Evolutionary conservation across 2,113 vertebrate species (phyloP).

Genomic region (Corythoichthys intestinalis): DNA sequence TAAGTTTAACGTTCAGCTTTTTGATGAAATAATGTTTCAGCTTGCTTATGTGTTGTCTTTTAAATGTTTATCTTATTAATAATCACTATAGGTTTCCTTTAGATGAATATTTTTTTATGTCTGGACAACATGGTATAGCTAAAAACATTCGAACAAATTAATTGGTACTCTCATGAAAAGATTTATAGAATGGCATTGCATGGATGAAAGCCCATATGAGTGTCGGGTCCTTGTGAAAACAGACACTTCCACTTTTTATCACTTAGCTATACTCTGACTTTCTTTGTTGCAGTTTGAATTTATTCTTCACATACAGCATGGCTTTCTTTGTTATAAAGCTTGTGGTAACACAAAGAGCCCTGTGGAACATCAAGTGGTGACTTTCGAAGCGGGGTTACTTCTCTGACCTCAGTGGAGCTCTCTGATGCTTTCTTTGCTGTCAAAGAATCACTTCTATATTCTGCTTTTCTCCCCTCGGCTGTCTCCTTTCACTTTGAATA

Average conservation of each 20-base stretch:
- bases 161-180: background rate
- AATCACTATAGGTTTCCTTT: too few species aligned
- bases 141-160: too few species aligned
- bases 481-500: slow-evolving; percentile 33
- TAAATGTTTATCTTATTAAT: too few species aligned
- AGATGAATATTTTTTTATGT: too few species aligned
- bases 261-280: background rate
- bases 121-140: too few species aligned
- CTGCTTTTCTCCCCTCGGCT: slow-evolving; percentile 25
- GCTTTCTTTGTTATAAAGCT: background rate
- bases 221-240: background rate
- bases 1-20: too few species aligned
- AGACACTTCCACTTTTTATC: background rate
- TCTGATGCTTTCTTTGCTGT: slow-evolving; percentile 34
- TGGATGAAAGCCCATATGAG: background rate
- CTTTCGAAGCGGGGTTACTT: slow-evolving; percentile 34
- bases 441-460: slow-evolving; percentile 28
- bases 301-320: background rate
- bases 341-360: slow-evolving; percentile 25
- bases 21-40: too few species aligned
- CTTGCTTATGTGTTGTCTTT: too few species aligned
- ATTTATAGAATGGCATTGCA: background rate
- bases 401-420: slow-evolving; percentile 38
- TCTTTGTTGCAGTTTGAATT: background rate
- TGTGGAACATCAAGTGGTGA: slow-evolving; percentile 32